Conservation (phyloP, 2,113 vertebrate genomes). For the Melanostigma gelatinosum region DNA sequence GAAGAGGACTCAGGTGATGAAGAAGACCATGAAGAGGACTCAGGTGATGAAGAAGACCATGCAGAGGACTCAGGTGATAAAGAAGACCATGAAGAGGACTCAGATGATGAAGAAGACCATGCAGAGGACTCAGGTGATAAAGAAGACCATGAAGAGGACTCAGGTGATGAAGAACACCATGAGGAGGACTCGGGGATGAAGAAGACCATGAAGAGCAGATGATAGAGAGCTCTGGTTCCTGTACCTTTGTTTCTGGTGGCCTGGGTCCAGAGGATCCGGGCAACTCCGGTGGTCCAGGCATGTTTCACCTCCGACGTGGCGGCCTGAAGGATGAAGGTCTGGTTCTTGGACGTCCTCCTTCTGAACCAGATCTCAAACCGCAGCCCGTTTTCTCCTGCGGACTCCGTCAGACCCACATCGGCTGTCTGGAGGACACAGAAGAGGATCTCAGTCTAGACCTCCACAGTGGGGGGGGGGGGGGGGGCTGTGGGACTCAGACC, state of each 20-base stretch:
- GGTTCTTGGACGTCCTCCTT: conserved; percentile 84
- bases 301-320: conserved; percentile 78
- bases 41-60: too few relatives aligned
- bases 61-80: neutral
- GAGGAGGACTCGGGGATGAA: neutral
- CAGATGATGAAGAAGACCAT: neutral
- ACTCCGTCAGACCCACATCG: conserved; percentile 87
- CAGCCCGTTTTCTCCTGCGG: conserved; percentile 83
- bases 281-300: conserved; percentile 90
- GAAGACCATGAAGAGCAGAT: neutral
- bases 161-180: neutral
- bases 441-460: neutral
- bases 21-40: neutral
- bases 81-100: neutral
- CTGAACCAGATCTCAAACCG: conserved; percentile 90
- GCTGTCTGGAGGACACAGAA: conserved; percentile 78
- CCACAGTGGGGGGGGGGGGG: neutral
- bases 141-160: neutral
- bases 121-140: neutral
- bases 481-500: neutral
- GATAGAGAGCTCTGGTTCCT: neutral
- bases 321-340: conserved; percentile 87
- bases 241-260: conserved; percentile 94
- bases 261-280: conserved; percentile 93
- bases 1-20: neutral